phyloP scores from a whole-genome alignment of 1,140 invertebrate genomes.

The Andrena cerasifolii region DNA sequence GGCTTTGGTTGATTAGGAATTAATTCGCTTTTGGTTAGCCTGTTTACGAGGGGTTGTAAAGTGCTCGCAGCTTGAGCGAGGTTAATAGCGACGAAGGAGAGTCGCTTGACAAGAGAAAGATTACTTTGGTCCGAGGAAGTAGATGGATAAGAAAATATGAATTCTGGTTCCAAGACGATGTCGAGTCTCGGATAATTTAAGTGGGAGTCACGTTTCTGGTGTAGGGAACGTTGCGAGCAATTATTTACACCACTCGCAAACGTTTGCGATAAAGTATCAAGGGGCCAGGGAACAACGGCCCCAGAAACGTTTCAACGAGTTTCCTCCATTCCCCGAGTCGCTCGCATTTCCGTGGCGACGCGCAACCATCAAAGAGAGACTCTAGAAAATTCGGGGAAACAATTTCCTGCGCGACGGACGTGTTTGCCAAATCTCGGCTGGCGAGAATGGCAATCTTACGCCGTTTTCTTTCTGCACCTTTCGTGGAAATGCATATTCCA shows the following conservation, averaged over 20 bases:
- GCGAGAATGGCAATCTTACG: constrained; percentile 4
- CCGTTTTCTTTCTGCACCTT: not conserved
- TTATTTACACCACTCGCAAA: not conserved
- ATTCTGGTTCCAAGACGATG: too few relatives aligned
- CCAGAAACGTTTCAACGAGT: not conserved
- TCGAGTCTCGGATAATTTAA: too few relatives aligned
- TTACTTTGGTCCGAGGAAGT: too few relatives aligned
- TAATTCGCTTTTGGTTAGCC: not conserved
- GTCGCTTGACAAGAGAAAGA: too few relatives aligned
- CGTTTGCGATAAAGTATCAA: not conserved
- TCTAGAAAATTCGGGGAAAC: constrained; percentile 29
- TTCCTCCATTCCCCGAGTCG: not conserved
- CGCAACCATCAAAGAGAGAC: constrained; percentile 15
- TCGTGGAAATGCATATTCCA: not conserved
- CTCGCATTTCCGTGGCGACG: not conserved
- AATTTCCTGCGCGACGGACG: not conserved
- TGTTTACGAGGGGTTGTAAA: constrained; percentile 1
- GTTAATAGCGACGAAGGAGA: not conserved
- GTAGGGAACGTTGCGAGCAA: too few relatives aligned
- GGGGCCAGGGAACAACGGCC: not conserved
- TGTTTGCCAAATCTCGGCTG: constrained; percentile 3
- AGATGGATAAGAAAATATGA: too few relatives aligned
- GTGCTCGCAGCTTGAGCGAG: not conserved
- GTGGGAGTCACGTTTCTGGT: too few relatives aligned
- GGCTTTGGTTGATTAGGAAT: not conserved